phyloP scores from a whole-genome alignment of 2,888 invertebrate genomes.

The Lagria hirta region DNA sequence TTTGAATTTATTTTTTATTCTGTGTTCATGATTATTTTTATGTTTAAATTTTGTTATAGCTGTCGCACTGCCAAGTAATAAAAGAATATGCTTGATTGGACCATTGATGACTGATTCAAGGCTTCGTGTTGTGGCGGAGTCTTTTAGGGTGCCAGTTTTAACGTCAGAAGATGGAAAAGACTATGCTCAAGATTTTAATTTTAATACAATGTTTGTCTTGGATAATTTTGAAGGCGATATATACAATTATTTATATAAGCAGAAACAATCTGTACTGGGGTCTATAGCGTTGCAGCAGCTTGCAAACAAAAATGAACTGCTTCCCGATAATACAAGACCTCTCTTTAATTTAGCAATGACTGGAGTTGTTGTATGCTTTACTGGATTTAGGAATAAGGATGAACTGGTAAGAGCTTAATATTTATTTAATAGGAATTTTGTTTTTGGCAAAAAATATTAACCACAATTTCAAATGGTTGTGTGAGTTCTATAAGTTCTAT shows the following conservation, averaged over 20 bases:
- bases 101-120: constrained; percentile 58
- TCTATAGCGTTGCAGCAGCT: constrained; percentile 78
- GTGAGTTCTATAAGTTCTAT: too few relatives aligned
- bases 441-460: too few relatives aligned
- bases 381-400: constrained; percentile 86
- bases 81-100: constrained; percentile 65
- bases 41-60: constrained; percentile 1
- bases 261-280: constrained; percentile 73
- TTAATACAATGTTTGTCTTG: constrained; percentile 71
- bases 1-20: too few relatives aligned
- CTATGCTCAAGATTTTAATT: constrained; percentile 59
- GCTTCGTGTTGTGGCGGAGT: constrained; percentile 61
- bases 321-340: constrained; percentile 76
- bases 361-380: constrained; percentile 87
- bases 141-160: constrained; percentile 65
- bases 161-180: constrained; percentile 65
- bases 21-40: background rate
- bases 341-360: constrained; percentile 87
- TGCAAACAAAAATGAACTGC: constrained; percentile 67
- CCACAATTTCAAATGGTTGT: too few relatives aligned
- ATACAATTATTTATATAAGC: constrained; percentile 68
- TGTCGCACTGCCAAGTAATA: constrained; percentile 4
- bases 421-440: too few relatives aligned
- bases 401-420: constrained; percentile 89
- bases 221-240: constrained; percentile 72